A percentile compares a stretch with the other conserved stretches of the same genome.
phyloP scores from a whole-genome alignment of 2,113 vertebrate species.

The Ursus arctos region DNA sequence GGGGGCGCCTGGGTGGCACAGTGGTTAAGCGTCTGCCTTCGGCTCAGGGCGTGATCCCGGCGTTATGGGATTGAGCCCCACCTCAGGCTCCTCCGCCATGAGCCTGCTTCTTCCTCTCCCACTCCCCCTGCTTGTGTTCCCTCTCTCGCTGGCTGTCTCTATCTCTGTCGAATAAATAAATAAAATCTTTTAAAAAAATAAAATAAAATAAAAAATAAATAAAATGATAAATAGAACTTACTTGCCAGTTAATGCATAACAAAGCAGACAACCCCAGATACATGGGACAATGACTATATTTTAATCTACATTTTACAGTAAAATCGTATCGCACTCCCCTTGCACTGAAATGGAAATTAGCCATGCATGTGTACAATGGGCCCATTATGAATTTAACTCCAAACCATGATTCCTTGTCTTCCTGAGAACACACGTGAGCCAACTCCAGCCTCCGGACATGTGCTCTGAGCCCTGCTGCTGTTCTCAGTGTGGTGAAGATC shows the following conservation, averaged over 20 bases:
- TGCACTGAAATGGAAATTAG: neutral
- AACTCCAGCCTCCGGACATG: neutral
- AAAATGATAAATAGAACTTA: neutral
- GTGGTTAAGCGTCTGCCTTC: too few species aligned
- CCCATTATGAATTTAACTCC: too few species aligned
- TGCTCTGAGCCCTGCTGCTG: neutral
- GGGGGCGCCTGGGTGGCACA: too few species aligned
- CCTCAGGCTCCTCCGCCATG: too few species aligned
- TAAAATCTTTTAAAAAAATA: too few species aligned
- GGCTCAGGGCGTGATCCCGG: too few species aligned
- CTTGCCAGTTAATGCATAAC: neutral
- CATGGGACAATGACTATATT: neutral
- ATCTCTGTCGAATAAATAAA: too few species aligned
- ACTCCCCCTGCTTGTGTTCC: too few species aligned
- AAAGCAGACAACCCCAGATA: neutral
- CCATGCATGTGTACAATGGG: rapidly evolving
- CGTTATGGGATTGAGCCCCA: too few species aligned
- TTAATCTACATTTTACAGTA: neutral
- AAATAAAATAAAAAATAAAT: neutral
- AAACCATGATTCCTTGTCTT: neutral
- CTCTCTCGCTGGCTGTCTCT: too few species aligned
- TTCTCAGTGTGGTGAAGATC: neutral
- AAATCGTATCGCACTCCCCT: neutral
- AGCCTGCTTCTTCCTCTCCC: too few species aligned
- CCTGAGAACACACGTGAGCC: neutral